Base-by-base conservation (phyloP, 1,140 invertebrate genomes). In the Aphis craccivora region DNA sequence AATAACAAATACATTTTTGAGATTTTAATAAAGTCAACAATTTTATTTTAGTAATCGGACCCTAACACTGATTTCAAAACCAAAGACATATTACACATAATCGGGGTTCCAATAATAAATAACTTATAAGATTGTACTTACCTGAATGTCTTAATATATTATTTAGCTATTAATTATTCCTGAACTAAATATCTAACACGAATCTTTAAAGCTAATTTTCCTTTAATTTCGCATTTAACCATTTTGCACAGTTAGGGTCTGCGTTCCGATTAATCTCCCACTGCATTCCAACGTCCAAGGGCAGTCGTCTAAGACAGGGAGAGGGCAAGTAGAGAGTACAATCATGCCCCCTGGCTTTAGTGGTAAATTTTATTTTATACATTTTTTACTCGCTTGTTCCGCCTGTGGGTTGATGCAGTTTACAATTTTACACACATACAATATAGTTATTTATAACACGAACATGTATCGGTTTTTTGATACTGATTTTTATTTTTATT, bases 221-320 rank as follows among this genome's bases (percentile, higher is more conserved):
- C n/a, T 90, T 43, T 43, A 20, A 67, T 60, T 90, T 90, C n/a
- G 88, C 55, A 43, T 90, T 67, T 43, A 90, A 37, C 55, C 35
- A 90, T 90, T 60, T 90, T 67, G 53, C 55, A 90, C 89, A 67
- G 89, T 90, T 67, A 55, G 89, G 53, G 55, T 90, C 37, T 90
- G 53, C 55, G 37, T 30, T 90, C 53, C 53, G 89, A 90, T 90
- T 90, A 90, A 90, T 90, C 53, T 90, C 89, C 40, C 89, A 67
- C 89, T 67, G 89, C 89, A 90, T 90, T 90, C 89, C 89, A 90
- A 90, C 37, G 55, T 90, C 55, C 89, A 90, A 90, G 89, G 89
- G 89, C 89, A 90, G 37, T 90, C 53, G 40, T 67, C 53, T 35
- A 90, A 45, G 67, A 43, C 25, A 43, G 22, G 89, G 25, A 90